These are phyloP conservation scores for Andrena bicolor DNA, from an alignment of 2,888 invertebrate genomes.

Conservation along the genomic window DNA sequence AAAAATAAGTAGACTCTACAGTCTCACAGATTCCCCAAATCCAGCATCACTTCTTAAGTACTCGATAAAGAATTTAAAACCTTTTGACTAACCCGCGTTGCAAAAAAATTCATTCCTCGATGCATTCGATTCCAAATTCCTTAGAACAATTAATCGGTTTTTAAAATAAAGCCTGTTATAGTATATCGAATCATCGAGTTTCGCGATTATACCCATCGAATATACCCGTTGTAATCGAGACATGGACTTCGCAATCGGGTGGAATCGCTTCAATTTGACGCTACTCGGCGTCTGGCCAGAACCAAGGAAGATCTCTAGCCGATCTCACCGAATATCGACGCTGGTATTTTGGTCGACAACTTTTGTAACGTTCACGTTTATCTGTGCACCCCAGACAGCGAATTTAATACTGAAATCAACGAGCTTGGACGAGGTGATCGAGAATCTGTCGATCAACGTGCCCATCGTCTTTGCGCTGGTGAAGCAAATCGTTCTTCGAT, in stretches of 20 bases:
- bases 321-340: conserved; percentile 13
- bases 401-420: conserved; percentile 46
- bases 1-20: no score
- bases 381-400: conserved; percentile 54
- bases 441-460: conserved; percentile 64
- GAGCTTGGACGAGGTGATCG: conserved; percentile 55
- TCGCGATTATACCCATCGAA: background rate
- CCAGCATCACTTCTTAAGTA: no score
- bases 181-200: background rate
- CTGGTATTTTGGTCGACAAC: conserved; percentile 51
- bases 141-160: background rate
- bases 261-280: conserved; percentile 59
- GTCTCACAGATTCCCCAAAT: no score
- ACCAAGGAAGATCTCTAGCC: conserved; percentile 20
- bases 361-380: conserved; percentile 42
- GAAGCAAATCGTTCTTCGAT: conserved; percentile 53
- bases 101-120: no score
- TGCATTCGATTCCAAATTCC: no score
- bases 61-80: no score
- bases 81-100: no score
- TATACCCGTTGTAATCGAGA: background rate
- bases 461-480: conserved; percentile 52
- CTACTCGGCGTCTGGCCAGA: conserved; percentile 71
- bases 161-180: no score
- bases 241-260: conserved; percentile 62